Conservation (phyloP, 2,888 invertebrate genomes). For the Bombyx huttoni region DNA sequence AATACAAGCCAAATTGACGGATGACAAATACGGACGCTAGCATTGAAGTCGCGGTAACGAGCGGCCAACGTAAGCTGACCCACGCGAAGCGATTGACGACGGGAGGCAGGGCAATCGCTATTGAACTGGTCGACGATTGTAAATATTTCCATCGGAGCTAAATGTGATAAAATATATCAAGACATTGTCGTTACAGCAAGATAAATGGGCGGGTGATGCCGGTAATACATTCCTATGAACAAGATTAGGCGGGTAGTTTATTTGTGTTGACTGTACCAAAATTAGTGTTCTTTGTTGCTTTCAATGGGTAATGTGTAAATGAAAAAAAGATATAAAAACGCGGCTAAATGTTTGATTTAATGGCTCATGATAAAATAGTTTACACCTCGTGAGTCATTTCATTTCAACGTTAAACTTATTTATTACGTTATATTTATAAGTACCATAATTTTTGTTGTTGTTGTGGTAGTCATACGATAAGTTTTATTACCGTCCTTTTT, state of each 20-base stretch:
- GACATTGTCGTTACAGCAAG: conserved; percentile 67
- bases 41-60: conserved; percentile 47
- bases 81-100: conserved; percentile 6
- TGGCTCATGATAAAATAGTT: background rate
- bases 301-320: background rate
- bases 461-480: too few species aligned
- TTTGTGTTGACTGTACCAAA: conserved; percentile 6
- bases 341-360: background rate
- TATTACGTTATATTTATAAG: too few species aligned
- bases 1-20: conserved; percentile 70
- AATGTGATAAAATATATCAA: conserved; percentile 69
- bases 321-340: background rate
- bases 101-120: conserved; percentile 23
- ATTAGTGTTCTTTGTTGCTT: conserved; percentile 3
- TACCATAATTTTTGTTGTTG: too few species aligned
- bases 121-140: conserved; percentile 29
- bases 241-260: conserved; percentile 37
- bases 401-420: too few species aligned
- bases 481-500: too few species aligned
- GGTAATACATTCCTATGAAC: conserved; percentile 33
- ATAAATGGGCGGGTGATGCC: conserved; percentile 50
- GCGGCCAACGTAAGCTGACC: conserved; percentile 1
- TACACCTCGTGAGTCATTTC: background rate
- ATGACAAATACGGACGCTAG: conserved; percentile 69
- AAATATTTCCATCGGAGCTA: conserved; percentile 60